Base-by-base conservation (phyloP, 1,140 invertebrate genomes). In the Hormaphis cornu region DNA sequence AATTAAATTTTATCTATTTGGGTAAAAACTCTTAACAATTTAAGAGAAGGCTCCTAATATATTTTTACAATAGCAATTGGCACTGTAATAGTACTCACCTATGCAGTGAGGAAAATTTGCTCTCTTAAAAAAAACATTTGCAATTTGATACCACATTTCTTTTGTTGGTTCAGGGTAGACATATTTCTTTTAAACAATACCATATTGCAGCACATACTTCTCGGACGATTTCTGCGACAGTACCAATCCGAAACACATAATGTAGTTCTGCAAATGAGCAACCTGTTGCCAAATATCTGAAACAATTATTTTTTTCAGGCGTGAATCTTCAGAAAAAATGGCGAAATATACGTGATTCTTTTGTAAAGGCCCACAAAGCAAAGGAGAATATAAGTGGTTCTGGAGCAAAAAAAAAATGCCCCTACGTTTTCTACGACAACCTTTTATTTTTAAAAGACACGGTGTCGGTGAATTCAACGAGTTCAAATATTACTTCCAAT, bases 391-490 rank as follows among this genome's bases (percentile, higher is more conserved):
- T 26, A 50, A 50, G 46, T 24, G 9, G 46, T 26, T 26, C 10
- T 50, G 46, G 9, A 2, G 46, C 22, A 24, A 50, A 50, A 50
- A 50, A 50, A 50, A 50, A 50, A 50, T 50, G 46, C 7, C 12
- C 24, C 4, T 50, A 26, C 22, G 24, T 50, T 26, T 50, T 50
- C 46, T 50, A 50, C 46, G 12, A 50, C 24, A 50, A 4, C 24
- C 46, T 50, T 50, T 50, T 50, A 50, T 50, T 50, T 50, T 50
- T 50, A 50, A 50, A 26, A 50, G 46, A 50, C 26, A 50, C 24
- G 0, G 46, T 50, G 16, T 50, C 24, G 5, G 3, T 50, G 24
- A 26, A 50, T 50, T 50, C 24, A 50, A 26, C 22, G n/a, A 50
- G 22, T 50, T 26, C 6, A 5, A 50, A 26, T 50, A 50, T 50